phyloP scores from a whole-genome alignment of 1,140 invertebrate genomes.

The Meloidogyne chitwoodi region DNA sequence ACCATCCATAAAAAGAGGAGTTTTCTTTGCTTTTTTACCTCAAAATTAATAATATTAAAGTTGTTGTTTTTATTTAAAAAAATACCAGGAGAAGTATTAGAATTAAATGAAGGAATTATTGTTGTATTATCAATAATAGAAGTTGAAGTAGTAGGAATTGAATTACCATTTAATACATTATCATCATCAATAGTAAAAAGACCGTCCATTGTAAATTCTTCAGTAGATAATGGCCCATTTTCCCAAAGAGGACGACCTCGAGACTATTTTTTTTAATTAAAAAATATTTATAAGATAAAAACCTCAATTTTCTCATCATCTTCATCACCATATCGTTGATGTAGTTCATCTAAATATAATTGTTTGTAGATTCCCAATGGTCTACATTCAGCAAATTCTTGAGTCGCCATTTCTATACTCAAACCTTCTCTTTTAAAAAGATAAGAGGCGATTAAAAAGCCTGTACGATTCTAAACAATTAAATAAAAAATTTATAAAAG shows the following conservation, averaged over 20 bases:
- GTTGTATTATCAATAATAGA: background rate
- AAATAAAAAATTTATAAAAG: background rate
- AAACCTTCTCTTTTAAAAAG: slow-evolving; percentile 74
- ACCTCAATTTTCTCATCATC: slow-evolving; percentile 33
- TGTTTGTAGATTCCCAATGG: slow-evolving; percentile 71
- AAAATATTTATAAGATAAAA: slow-evolving; percentile 8
- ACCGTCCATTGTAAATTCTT: slow-evolving; percentile 17
- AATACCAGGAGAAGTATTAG: background rate
- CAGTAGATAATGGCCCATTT: slow-evolving; percentile 23
- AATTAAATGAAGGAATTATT: background rate
- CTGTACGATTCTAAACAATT: slow-evolving; percentile 84
- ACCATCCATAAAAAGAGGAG: slow-evolving; percentile 61
- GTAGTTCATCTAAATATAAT: slow-evolving; percentile 65
- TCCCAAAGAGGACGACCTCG: slow-evolving; percentile 51
- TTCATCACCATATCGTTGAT: slow-evolving; percentile 43
- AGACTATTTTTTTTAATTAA: slow-evolving; percentile 6
- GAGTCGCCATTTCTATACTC: slow-evolving; percentile 75
- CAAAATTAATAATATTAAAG: background rate
- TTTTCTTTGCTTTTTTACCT: background rate
- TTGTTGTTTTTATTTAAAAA: background rate
- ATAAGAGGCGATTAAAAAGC: slow-evolving; percentile 83
- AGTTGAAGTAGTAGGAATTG: background rate
- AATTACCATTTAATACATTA: background rate
- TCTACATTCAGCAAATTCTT: slow-evolving; percentile 70
- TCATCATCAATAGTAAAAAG: slow-evolving; percentile 6